These are phyloP conservation scores for Drosophila willistoni DNA, from an alignment of 1,140 invertebrate genomes.

Conservation along the genomic window DNA sequence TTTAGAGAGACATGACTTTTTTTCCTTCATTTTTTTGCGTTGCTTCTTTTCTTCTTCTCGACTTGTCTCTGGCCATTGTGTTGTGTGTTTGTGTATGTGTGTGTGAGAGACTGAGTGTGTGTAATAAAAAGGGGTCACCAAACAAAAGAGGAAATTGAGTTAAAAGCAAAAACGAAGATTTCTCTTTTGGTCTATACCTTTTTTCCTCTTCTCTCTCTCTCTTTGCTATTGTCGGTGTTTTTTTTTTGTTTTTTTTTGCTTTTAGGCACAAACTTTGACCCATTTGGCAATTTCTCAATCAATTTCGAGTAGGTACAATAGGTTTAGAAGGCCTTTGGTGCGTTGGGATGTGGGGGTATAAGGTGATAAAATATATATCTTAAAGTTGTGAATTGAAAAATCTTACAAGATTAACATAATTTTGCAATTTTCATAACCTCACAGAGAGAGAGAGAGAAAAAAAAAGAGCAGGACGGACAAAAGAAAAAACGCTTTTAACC, in stretches of 20 bases:
- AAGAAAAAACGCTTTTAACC: conserved; percentile 53
- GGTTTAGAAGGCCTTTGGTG: conserved; percentile 32
- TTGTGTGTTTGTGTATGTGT: conserved; percentile 61
- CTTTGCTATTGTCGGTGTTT: not conserved
- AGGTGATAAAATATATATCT: conserved; percentile 39
- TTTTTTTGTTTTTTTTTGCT: conserved; percentile 21
- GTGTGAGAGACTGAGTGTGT: conserved; percentile 34
- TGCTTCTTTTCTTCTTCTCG: not conserved
- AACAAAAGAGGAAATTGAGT: conserved; percentile 66
- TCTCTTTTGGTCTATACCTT: conserved; percentile 22
- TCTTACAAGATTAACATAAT: conserved; percentile 67
- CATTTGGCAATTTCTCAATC: conserved; percentile 69
- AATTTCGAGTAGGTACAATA: conserved; percentile 57
- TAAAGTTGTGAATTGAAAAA: conserved; percentile 30
- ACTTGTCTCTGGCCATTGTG: conserved; percentile 38
- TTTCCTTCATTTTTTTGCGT: not conserved
- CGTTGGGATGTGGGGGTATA: not conserved
- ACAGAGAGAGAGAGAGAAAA: conserved; percentile 1
- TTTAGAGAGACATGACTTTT: conserved; percentile 46
- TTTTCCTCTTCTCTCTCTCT: not conserved
- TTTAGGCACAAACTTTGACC: conserved; percentile 60
- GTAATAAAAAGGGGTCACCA: conserved; percentile 61
- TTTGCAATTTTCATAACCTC: conserved; percentile 73
- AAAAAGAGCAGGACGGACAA: not conserved
- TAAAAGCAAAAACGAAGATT: conserved; percentile 42